Evolutionary conservation across 2,113 vertebrate genomes (phyloP).

Genomic region (Mionectes macconnelli): DNA sequence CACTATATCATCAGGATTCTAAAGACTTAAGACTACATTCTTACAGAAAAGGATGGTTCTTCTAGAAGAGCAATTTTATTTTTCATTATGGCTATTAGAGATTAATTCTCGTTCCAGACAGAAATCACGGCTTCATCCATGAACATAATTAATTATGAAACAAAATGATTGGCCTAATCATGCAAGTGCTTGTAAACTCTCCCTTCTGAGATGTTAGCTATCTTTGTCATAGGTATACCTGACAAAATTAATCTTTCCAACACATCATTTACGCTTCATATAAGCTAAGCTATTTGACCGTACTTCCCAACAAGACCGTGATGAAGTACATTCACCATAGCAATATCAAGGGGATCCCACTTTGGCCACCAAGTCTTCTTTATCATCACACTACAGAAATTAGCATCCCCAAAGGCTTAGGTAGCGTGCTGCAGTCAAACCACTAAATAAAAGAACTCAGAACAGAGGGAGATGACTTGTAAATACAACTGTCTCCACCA

Average conservation of each 20-base stretch:
- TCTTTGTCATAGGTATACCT: not conserved
- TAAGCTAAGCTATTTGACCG: constrained; percentile 32
- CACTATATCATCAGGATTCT: not conserved
- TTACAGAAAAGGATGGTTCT: not conserved
- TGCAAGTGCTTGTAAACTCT: constrained; percentile 13
- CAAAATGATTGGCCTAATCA: constrained; percentile 26
- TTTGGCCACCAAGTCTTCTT: not conserved
- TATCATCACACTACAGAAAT: not conserved
- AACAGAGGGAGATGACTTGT: not conserved
- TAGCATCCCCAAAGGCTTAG: not conserved
- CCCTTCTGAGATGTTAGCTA: not conserved
- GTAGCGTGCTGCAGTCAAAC: not conserved
- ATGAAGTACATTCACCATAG: not conserved
- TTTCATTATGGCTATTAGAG: not conserved
- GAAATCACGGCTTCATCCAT: not conserved
- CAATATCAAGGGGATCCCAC: not conserved
- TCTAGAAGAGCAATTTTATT: not conserved
- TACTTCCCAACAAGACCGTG: not conserved
- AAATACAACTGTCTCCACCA: not conserved
- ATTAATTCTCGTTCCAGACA: not conserved
- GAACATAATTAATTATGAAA: constrained; percentile 35
- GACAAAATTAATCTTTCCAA: constrained; percentile 52
- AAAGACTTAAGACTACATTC: not conserved
- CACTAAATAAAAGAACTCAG: not conserved
- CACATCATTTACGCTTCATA: not conserved